These are phyloP conservation scores for Caiman crocodilus DNA, from an alignment of 2,797 vertebrate genomes.

Conservation along the genomic window DNA sequence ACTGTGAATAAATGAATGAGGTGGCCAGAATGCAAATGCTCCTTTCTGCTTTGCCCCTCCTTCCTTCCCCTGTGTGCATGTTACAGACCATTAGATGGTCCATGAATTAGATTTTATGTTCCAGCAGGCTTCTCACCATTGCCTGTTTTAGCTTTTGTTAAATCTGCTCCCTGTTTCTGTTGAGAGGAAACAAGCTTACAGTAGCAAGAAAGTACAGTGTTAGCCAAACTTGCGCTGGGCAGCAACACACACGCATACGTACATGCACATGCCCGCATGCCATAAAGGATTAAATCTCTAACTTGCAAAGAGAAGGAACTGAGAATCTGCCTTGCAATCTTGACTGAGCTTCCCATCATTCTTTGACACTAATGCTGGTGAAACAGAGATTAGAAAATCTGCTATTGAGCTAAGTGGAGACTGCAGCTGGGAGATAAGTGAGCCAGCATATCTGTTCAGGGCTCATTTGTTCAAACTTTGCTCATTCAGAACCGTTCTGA, in stretches of 20 bases:
- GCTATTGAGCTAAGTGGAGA: constrained; percentile 4
- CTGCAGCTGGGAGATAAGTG: constrained; percentile 63
- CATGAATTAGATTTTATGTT: background rate
- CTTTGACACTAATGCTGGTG: background rate
- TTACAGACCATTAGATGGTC: background rate
- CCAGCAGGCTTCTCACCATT: background rate
- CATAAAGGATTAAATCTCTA: constrained; percentile 28
- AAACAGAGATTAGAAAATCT: constrained; percentile 70
- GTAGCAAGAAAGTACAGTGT: background rate
- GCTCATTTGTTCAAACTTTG: constrained; percentile 52
- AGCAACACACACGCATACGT: background rate
- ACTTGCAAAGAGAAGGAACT: constrained; percentile 24
- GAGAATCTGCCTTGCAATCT: constrained; percentile 34
- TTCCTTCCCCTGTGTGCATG: background rate
- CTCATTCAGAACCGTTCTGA: constrained; percentile 41
- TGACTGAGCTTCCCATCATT: constrained; percentile 20
- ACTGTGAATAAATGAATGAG: background rate
- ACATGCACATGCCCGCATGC: background rate
- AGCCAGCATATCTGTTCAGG: constrained; percentile 29
- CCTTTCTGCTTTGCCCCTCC: background rate
- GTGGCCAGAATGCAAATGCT: background rate
- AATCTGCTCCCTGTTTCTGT: background rate
- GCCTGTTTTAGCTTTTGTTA: fast-evolving
- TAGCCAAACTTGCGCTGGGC: background rate
- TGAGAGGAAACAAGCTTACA: background rate